Conservation (phyloP, 2,888 invertebrate genomes). For the Cyaniris semiargus region DNA sequence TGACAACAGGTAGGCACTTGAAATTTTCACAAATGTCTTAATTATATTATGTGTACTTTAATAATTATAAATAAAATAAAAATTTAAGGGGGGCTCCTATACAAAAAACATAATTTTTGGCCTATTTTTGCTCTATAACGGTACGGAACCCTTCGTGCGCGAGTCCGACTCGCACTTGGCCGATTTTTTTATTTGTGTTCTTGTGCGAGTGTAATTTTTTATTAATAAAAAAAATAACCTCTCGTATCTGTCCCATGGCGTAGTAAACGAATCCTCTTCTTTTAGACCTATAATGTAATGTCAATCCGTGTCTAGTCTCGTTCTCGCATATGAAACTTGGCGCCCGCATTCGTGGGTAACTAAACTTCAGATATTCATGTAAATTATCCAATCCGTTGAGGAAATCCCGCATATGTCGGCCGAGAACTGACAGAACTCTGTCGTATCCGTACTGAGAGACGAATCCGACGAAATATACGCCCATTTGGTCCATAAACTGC, state of each 20-base stretch:
- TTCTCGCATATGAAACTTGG: slow-evolving; percentile 99
- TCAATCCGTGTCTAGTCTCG: slow-evolving; percentile 94
- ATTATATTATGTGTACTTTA: too few relatives aligned
- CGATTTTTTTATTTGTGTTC: too few relatives aligned
- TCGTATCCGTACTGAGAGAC: slow-evolving; percentile 98
- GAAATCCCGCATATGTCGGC: slow-evolving; percentile 96
- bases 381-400: slow-evolving; percentile 97
- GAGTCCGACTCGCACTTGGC: too few relatives aligned
- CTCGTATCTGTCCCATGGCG: slow-evolving; percentile 97
- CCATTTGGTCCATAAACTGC: slow-evolving; percentile 96
- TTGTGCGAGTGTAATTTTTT: background rate
- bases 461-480: slow-evolving; percentile 95
- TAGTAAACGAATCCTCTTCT: slow-evolving; percentile 97
- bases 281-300: slow-evolving; percentile 95
- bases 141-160: too few relatives aligned
- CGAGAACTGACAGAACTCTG: slow-evolving; percentile 92
- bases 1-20: too few relatives aligned
- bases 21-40: too few relatives aligned
- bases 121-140: too few relatives aligned
- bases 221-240: slow-evolving; percentile 72
- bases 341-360: slow-evolving; percentile 93
- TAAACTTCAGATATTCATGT: slow-evolving; percentile 98
- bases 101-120: too few relatives aligned
- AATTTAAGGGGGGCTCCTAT: too few relatives aligned
- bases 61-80: too few relatives aligned